Base-by-base conservation (phyloP, 2,888 invertebrate genomes). In the Eudemis profundana region DNA sequence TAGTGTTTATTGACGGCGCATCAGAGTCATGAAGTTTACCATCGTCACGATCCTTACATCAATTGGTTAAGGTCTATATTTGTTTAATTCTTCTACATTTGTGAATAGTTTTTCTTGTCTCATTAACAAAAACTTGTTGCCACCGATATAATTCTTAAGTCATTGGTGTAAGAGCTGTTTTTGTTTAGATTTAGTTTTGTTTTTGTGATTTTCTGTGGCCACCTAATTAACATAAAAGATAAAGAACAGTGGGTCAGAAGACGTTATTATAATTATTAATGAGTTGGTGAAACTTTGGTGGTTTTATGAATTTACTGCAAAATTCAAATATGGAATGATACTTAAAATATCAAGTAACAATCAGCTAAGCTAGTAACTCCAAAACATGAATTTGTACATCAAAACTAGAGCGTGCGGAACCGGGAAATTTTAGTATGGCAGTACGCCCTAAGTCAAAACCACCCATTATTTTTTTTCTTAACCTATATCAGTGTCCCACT, bases 231-330 rank as follows among this genome's bases (percentile, higher is more conserved):
- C n/a, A 15, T 14, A 40, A 5, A 14, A 54, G 15, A 54, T 23
- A 54, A 40, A 54, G 56, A 38, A 47, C 36, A 49, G 59, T 23
- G 23, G 47, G 47, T 23, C 21, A 12, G 47, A 12, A 15, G 47
- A 23, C 46, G 53, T 40, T 38, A 23, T 53, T 40, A 53, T 40
- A 40, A 53, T 53, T 53, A 3, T 15, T 40, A 36, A 14, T 15
- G 40, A 53, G 21, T 15, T 15, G 40, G 15, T 15, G 40, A 40
- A 15, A 15, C 40, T n/a, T 14, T 1, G 14, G 40, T 4, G 15
- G n/a, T n/a, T 40, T 40, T 15, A 40, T 15, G 40, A 40, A 15
- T 15, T 40, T 40, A 7, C 7, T 40, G n/a, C n/a, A n/a, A n/a
- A n/a, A n/a, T n/a, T n/a, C n/a, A n/a, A n/a, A n/a, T n/a, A n/a